Conservation (phyloP, 1,140 invertebrate genomes). For the Eurytemora carolleeae region DNA sequence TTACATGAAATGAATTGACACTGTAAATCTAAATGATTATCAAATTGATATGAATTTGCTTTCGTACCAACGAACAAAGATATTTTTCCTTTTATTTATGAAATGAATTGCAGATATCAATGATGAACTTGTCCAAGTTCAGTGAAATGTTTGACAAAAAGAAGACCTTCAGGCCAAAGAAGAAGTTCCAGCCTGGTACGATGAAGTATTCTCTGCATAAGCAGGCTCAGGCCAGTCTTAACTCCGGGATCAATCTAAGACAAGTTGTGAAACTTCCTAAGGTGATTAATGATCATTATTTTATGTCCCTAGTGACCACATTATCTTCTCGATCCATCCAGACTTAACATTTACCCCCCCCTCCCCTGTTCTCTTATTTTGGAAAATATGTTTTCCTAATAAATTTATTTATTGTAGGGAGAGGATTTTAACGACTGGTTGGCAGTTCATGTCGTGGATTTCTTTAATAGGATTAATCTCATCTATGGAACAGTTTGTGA, state of each 20-base stretch:
- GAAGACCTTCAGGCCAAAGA: constrained; percentile 72
- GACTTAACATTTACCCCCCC: too few relatives aligned
- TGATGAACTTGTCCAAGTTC: not conserved
- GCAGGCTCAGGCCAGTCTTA: constrained; percentile 75
- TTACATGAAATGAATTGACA: too few relatives aligned
- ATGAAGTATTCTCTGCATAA: constrained; percentile 77
- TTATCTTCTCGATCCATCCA: too few relatives aligned
- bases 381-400: too few relatives aligned
- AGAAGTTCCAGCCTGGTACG: constrained; percentile 72
- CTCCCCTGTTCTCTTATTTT: too few relatives aligned
- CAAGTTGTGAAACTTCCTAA: not conserved
- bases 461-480: constrained; percentile 85
- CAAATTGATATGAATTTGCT: too few relatives aligned
- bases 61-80: too few relatives aligned
- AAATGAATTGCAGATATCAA: too few relatives aligned
- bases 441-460: constrained; percentile 88
- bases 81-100: too few relatives aligned
- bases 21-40: too few relatives aligned
- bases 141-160: constrained; percentile 10
- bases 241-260: constrained; percentile 76
- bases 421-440: constrained; percentile 87
- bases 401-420: too few relatives aligned
- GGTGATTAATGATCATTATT: not conserved
- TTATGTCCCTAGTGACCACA: too few relatives aligned
- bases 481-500: constrained; percentile 71